phyloP scores from a whole-genome alignment of 2,797 vertebrate genomes.

The Thripadectes ignobilis region DNA sequence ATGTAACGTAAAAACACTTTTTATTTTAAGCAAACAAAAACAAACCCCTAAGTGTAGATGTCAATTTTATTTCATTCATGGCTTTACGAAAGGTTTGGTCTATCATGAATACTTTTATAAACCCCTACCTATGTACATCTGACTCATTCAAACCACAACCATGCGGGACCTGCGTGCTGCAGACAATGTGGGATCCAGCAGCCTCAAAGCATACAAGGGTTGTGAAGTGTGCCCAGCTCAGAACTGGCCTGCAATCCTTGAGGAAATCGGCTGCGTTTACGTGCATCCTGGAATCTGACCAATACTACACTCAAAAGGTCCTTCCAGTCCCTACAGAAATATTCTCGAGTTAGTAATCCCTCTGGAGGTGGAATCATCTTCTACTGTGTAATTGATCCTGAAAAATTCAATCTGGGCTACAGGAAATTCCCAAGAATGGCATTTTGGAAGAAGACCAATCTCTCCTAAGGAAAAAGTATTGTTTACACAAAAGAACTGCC shows the following conservation, averaged over 20 bases:
- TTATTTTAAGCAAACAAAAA: constrained; percentile 42
- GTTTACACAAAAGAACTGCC: not conserved
- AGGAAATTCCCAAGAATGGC: not conserved
- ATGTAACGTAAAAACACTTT: not conserved
- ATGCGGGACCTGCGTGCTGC: not conserved
- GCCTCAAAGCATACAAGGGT: not conserved
- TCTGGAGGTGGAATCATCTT: not conserved
- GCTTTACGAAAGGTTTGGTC: constrained; percentile 46
- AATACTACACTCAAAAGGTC: not conserved
- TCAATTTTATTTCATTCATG: constrained; percentile 29
- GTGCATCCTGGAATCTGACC: not conserved
- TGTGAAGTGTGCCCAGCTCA: not conserved
- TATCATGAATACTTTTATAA: not conserved
- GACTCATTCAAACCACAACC: not conserved
- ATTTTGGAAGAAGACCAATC: not conserved
- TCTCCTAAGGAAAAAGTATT: not conserved
- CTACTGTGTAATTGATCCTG: not conserved
- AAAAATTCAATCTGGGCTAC: not conserved
- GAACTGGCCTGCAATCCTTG: not conserved
- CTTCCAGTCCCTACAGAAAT: not conserved
- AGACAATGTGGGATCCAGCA: not conserved
- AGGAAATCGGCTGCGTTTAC: not conserved
- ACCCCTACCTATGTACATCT: constrained; percentile 5
- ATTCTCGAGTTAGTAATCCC: not conserved
- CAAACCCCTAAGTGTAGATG: constrained; percentile 7